Evolutionary conservation across 2,797 vertebrate species (phyloP), one percentile per base, ranked within the genome.

Genomic region (Sebastes oblongus): DNA sequence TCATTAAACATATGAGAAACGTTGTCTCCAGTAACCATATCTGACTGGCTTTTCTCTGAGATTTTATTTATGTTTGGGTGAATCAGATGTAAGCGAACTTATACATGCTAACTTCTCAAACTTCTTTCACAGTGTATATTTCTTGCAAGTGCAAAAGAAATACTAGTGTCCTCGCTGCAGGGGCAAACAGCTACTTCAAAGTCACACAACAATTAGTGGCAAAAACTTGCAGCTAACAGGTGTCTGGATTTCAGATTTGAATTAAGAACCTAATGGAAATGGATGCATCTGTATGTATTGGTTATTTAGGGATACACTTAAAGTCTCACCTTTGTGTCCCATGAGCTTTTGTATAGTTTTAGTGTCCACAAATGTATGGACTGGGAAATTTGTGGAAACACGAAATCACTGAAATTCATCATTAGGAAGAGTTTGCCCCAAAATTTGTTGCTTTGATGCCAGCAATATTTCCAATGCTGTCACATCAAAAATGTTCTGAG

Each of bases 401-500:
- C 52, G 16, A 84, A 55, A 64, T 61, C 16, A 13, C 13, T 75
- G 59, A 75, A 88, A 81, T 82, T 80, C 77, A 69, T 88, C 69
- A 81, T 90, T 88, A 86, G 56, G 66, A 78, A 82, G 78, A 83
- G 32, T 77, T 88, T 86, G 29, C 73, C 78, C 74, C 68, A 66
- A 88, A 91, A 87, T 91, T 24, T 82, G 30, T 58, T 61, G 76
- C 89, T 94, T 89, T 93, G 92, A 93, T 91, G 84, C 68, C 72
- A 64, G 81, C 83, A 80, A 84, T 84, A 89, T 93, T 88, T 93
- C 83, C 81, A 88, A 87, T 88, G 88, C 91, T 80, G 90, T 92
- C 90, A 93, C 88, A 93, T 92, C 91, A 89, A 88, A 88, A 91
- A 92, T 93, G 87, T 85, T 92, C 89, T 86, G 87, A 92, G 88